Conservation (phyloP, 1,140 invertebrate species). For the Drosophila tropicalis region DNA sequence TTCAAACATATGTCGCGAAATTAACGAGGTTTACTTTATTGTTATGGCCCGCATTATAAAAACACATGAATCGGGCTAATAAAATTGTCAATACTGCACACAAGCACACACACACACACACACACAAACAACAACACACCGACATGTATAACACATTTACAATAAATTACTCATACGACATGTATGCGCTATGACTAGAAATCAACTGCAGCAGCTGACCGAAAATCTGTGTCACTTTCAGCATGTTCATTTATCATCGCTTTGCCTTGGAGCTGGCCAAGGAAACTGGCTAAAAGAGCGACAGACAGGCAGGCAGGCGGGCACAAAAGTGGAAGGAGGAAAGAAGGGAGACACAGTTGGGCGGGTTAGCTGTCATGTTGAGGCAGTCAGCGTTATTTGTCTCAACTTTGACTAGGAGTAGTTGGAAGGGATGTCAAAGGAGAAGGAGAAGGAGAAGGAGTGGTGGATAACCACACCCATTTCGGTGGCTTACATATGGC, state of each 20-base stretch:
- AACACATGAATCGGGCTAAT: slow-evolving; percentile 58
- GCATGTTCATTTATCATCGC: slow-evolving; percentile 67
- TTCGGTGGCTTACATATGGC: slow-evolving; percentile 33
- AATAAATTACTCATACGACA: slow-evolving; percentile 64
- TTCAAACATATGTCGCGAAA: slow-evolving; percentile 61
- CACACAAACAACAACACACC: slow-evolving; percentile 18
- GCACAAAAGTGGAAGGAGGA: not conserved
- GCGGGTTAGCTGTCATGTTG: slow-evolving; percentile 61
- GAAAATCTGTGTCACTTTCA: slow-evolving; percentile 63
- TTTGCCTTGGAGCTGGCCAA: slow-evolving; percentile 42
- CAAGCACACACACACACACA: slow-evolving; percentile 2
- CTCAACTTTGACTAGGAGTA: slow-evolving; percentile 38
- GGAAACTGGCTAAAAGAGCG: slow-evolving; percentile 13
- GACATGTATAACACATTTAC: slow-evolving; percentile 5
- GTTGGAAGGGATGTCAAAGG: not conserved
- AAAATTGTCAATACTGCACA: slow-evolving; percentile 71
- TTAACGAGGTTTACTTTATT: slow-evolving; percentile 68
- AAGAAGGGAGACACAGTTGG: not conserved
- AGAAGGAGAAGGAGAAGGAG: not conserved
- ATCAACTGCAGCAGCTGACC: slow-evolving; percentile 65
- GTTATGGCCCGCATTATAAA: slow-evolving; percentile 44
- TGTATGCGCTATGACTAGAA: slow-evolving; percentile 48
- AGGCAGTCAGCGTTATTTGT: slow-evolving; percentile 73
- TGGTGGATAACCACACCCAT: slow-evolving; percentile 39
- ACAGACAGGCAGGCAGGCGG: not conserved